Evolutionary conservation across 2,797 vertebrate species (phyloP).

Genomic region (Zalophus californianus): DNA sequence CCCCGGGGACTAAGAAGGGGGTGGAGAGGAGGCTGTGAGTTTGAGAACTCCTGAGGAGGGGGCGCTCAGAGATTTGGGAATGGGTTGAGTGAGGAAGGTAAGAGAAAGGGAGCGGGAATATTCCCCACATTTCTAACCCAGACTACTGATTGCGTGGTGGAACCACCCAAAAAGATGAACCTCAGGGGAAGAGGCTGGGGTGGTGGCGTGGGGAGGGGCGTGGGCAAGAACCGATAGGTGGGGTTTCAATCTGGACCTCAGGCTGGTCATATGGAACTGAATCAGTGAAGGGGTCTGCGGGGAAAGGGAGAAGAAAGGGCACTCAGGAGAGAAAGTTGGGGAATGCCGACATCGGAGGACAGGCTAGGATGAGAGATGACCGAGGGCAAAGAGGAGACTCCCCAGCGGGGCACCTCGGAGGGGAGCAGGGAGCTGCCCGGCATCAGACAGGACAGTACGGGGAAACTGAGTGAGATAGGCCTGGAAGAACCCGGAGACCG

Average conservation of each 20-base stretch:
- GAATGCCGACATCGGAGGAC: background rate
- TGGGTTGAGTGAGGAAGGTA: background rate
- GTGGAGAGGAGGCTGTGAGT: background rate
- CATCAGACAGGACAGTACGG: background rate
- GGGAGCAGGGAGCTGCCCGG: background rate
- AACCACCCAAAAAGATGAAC: background rate
- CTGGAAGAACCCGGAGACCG: background rate
- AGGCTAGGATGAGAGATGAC: background rate
- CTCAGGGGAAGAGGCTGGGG: too few relatives aligned
- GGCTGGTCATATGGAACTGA: background rate
- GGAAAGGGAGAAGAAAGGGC: background rate
- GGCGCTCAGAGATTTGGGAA: background rate
- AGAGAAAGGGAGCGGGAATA: background rate
- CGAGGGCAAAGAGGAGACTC: background rate
- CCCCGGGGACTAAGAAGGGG: background rate
- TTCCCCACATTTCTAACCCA: background rate
- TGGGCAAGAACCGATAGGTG: background rate
- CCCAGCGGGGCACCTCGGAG: background rate
- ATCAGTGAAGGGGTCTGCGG: fast-evolving
- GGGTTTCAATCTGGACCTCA: background rate
- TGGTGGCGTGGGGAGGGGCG: background rate
- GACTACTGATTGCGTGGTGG: background rate
- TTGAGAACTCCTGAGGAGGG: background rate
- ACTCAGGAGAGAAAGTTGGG: background rate
- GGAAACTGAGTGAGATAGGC: background rate